phyloP scores from a whole-genome alignment of 2,797 vertebrate genomes.

The Meda fulgida region DNA sequence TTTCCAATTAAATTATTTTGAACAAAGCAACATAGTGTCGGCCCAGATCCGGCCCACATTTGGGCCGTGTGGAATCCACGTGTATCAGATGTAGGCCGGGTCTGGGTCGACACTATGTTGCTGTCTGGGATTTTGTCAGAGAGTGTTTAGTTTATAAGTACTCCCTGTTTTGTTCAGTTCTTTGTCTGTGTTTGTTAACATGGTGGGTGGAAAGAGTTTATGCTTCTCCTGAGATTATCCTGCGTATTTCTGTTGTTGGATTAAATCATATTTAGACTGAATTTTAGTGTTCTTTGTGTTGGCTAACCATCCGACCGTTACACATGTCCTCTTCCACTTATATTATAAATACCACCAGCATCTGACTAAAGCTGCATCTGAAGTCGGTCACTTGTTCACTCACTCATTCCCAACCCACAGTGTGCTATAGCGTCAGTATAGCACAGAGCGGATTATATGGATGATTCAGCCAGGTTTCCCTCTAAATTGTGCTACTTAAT shows the following conservation, averaged over 20 bases:
- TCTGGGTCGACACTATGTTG: too few species aligned
- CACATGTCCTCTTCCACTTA: not conserved
- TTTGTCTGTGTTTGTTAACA: not conserved
- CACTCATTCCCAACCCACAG: not conserved
- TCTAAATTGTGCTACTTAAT: not conserved
- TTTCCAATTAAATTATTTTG: not conserved
- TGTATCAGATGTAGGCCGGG: too few species aligned
- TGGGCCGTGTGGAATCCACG: too few species aligned
- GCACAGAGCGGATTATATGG: not conserved
- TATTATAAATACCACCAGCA: not conserved
- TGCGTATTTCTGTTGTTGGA: not conserved
- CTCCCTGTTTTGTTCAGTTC: not conserved
- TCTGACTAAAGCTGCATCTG: not conserved
- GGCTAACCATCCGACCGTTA: not conserved
- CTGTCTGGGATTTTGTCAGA: too few species aligned
- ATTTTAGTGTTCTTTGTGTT: not conserved
- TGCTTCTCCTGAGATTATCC: not conserved
- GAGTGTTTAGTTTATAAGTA: too few species aligned
- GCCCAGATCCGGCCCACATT: too few species aligned
- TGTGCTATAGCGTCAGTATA: not conserved
- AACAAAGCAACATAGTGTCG: not conserved
- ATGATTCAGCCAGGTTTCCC: not conserved
- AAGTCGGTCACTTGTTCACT: not conserved
- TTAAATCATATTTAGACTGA: not conserved
- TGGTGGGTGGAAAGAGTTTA: not conserved